These are phyloP conservation scores for Platalea minor DNA, from an alignment of 2,797 vertebrate genomes.

Conservation along the genomic window DNA sequence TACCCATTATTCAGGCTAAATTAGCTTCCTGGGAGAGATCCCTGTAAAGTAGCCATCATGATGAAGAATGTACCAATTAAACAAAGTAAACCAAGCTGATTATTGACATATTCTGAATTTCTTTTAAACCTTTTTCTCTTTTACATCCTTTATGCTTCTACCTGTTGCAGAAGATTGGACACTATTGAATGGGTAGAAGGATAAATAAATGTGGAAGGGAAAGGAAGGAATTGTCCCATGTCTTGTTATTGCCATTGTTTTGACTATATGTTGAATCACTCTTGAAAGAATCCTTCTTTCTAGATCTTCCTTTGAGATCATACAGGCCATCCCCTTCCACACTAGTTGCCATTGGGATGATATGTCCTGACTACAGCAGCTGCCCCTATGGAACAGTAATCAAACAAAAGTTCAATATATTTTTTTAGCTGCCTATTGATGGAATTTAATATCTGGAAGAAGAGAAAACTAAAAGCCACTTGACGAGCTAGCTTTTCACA, in stretches of 20 bases:
- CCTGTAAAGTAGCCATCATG: conserved; percentile 44
- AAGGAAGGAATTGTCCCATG: background rate
- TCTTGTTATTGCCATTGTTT: background rate
- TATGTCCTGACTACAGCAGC: background rate
- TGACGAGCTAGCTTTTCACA: background rate
- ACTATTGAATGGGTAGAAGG: background rate
- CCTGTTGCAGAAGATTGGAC: background rate
- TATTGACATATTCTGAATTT: conserved; percentile 45
- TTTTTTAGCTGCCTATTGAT: background rate
- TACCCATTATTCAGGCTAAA: conserved; percentile 52
- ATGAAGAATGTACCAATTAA: conserved; percentile 52
- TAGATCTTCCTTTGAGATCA: background rate
- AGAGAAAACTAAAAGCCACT: background rate
- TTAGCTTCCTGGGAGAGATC: conserved; percentile 54
- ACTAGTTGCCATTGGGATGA: background rate
- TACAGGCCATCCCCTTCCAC: background rate
- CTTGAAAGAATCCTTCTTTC: background rate
- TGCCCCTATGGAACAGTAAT: background rate
- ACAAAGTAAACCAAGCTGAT: conserved; percentile 45
- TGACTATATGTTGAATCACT: background rate
- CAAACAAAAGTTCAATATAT: background rate
- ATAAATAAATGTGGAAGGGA: background rate
- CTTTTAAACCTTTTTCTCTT: background rate
- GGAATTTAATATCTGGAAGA: conserved; percentile 13
- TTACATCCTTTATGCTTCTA: background rate